Evolutionary conservation across 64 coral and sea anemone genomes (phyloP), one percentile per base, ranked within the genome.

Genomic region (Actinia tenebrosa): DNA sequence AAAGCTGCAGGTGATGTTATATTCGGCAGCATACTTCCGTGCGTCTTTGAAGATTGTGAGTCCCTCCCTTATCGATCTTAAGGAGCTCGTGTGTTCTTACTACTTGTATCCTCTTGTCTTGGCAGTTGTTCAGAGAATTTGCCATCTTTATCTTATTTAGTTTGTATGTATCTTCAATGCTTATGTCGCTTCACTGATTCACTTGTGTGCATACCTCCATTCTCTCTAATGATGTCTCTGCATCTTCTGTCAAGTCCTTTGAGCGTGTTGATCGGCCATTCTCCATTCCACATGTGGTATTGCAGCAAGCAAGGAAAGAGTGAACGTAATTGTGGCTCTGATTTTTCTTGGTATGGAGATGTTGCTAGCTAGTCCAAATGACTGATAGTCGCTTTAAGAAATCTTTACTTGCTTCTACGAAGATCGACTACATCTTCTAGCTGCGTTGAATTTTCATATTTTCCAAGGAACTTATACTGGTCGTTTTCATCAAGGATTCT

Each of bases 331-430:
- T 47, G 82, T 84, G 6, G 82, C 52, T 84, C 82, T 84, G 52
- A 84, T 84, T 25, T 58, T 84, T 56, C 82, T 50, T 53, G 82
- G 82, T 84, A 84, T 54, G 52, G 82, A 84, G 82, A 84, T 84
- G 47, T 47, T 84, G 30, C 30, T 37, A 37, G 47, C 82, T 84
- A 15, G 82, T 84, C 82, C 82, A 84, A 25, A 84, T 84, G 45
- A 45, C 82, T 25, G 82, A 84, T 16, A 84, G 82, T 53, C 82
- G 44, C 22, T 53, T 47, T 3, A 84, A 18, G 82, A 18, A 84
- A 16, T 84, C 45, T 84, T 84, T 54, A 54, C 82, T 84, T 54
- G 22, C 82, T 15, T 16, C 52, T 2, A 47, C 47, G 22, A 7
- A 84, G 10, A 84, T 47, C 22, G 5, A 20, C 30, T 37, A 37